Base-by-base conservation (phyloP, 2,888 invertebrate species). In the Fabriciana adippe region DNA sequence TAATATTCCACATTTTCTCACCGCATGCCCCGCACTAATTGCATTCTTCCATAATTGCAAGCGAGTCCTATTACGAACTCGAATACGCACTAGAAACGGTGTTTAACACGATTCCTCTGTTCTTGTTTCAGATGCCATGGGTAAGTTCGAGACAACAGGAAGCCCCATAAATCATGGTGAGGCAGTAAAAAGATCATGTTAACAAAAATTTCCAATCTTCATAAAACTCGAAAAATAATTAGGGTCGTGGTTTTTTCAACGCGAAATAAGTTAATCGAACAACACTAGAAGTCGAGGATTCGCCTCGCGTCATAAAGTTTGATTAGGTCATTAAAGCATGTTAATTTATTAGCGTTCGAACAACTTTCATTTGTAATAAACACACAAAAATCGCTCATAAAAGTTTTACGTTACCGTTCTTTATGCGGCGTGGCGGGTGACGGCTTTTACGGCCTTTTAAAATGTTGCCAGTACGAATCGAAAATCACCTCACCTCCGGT, bases 81-180 rank as follows among this genome's bases (percentile, higher is more conserved):
- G 48, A 59, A 59, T n/a, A 48, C 59, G n/a, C 59, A 59, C 35
- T 59, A 59, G 59, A 47, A 48, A 59, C 47, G 15, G 26, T 59
- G 48, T 26, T 59, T 47, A 59, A 75, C 55, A 61, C 62, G 21
- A 47, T n/a, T 71, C 71, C 81, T 87, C 81, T 87, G 83, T 85
- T 93, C 59, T 94, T 95, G 95, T 96, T 96, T 84, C 96, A 96
- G 96, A 96, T 94, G 95, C 95, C 89, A 95, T 96, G 94, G 96
- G 96, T 96, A 94, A 96, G 95, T 94, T 70, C 71, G 75, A 79
- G 78, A 79, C 79, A 79, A 78, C 83, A 85, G 85, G 87, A 86
- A 87, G 82, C 79, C 66, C 68, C 84, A 82, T 92, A 91, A 92
- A 91, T 92, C 91, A 91, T 72, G 60, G 66, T 71, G 73, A 71